phyloP scores from a whole-genome alignment of 2,888 invertebrate species.

The Urechis unicinctus region DNA sequence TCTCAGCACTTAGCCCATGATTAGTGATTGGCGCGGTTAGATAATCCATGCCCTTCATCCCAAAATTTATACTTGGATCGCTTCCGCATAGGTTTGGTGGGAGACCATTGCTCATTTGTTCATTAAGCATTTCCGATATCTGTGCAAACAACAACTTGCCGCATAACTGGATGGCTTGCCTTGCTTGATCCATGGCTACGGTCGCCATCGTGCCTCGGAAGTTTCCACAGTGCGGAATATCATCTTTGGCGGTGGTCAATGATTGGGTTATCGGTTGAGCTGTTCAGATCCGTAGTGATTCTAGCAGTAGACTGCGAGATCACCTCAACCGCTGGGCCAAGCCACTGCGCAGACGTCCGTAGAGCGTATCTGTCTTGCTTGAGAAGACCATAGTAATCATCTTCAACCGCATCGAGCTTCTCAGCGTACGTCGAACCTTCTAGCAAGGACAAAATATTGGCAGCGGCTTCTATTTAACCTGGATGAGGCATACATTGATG shows the following conservation, averaged over 20 bases:
- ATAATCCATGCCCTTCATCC: conserved; percentile 28
- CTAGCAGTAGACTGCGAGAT: conserved; percentile 10
- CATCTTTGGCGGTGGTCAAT: conserved; percentile 18
- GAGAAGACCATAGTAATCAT: conserved; percentile 11
- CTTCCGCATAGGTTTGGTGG: conserved; percentile 28
- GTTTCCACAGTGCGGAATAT: conserved; percentile 24
- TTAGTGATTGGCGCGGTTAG: conserved; percentile 25
- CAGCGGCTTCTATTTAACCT: conserved; percentile 20
- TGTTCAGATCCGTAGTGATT: conserved; percentile 21
- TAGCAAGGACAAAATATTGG: conserved; percentile 14
- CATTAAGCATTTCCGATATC: conserved; percentile 26
- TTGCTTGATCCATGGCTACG: conserved; percentile 26
- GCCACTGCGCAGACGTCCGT: conserved; percentile 24
- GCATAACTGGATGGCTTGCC: conserved; percentile 27
- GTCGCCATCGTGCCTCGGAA: conserved; percentile 22
- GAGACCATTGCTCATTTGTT: conserved; percentile 22
- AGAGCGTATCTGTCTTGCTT: conserved; percentile 25
- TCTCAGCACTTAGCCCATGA: conserved; percentile 28
- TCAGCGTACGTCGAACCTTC: conserved; percentile 14
- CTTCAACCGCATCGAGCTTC: conserved; percentile 8
- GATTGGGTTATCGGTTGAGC: conserved; percentile 25
- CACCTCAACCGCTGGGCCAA: conserved; percentile 22
- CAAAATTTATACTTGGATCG: conserved; percentile 24
- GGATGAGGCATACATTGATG: conserved; percentile 21
- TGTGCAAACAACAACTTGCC: conserved; percentile 29